Base-by-base conservation (phyloP, 2,888 invertebrate species). In the Platypus cylindrus region DNA sequence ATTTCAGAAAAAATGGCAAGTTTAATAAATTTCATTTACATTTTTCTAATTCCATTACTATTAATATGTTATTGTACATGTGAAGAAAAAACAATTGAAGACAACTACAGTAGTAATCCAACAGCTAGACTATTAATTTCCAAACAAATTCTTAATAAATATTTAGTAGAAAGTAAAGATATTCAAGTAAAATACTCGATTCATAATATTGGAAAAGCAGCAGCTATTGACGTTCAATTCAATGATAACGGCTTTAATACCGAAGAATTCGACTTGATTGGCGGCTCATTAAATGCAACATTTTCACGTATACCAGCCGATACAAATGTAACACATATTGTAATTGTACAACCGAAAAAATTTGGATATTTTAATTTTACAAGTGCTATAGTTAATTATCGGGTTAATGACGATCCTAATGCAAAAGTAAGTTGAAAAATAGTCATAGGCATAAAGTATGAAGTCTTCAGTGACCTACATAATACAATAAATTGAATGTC, bases 331-430 rank as follows among this genome's bases (percentile, higher is more conserved):
- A 81, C 90, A 1, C 95, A 98, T 60, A 83, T 89, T 3, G 83
- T 93, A 13, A 84, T 97, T 5, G 79, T 97, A 8, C 70, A 85
- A 43, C 95, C 97, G 3, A 79, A 79, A 52, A 79, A 78, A 54
- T 86, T 73, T 55, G 97, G 97, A 17, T 87, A 89, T 60, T 95
- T 91, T 68, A 98, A 98, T 64, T 97, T 98, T 61, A 86, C 94
- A 2, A 80, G 94, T 32, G 97, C 97, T 42, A 86, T 91, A 63
- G 73, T 94, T 36, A 76, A 78, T 27, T 98, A 98, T 66, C 79
- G 77, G 52, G 70, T 81, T 28, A 75, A 78, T 41, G 90, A 90
- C 54, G 48, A 49, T 36, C 30, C 44, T 3, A 40, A 45, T 36
- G 50, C 48, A 8, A 45, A 44, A 34, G 51, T 51, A 41, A 34